Percentiles rank a stretch among this genome's conserved stretches.
phyloP scores from a whole-genome alignment of 2,113 vertebrate genomes.

The Anhinga anhinga region DNA sequence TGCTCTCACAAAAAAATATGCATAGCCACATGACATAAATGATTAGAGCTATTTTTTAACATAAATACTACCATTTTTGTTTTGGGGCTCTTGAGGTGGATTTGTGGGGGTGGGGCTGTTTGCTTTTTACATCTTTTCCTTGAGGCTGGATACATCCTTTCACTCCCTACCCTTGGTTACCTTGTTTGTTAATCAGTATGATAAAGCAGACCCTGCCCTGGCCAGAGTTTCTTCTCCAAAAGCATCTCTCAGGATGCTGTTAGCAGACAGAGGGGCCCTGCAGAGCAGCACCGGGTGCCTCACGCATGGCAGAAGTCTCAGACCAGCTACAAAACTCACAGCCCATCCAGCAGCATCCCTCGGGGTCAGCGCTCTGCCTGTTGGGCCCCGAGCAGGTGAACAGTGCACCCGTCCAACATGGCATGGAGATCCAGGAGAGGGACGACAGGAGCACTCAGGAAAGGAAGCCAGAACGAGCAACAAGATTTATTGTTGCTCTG shows the following conservation, averaged over 20 bases:
- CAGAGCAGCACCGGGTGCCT: neutral
- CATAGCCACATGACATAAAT: neutral
- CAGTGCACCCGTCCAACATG: rapidly evolving
- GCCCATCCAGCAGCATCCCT: neutral
- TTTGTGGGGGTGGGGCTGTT: rapidly evolving
- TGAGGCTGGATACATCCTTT: neutral
- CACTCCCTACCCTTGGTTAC: neutral
- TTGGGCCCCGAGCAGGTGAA: neutral
- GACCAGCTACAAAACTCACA: neutral
- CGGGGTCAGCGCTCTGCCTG: neutral
- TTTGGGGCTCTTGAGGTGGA: neutral
- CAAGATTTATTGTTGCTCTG: neutral
- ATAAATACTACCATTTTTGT: neutral
- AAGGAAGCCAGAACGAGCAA: neutral
- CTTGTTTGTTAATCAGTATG: neutral
- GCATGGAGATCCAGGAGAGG: neutral
- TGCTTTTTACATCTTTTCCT: neutral
- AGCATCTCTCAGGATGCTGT: neutral
- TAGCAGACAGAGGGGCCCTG: neutral
- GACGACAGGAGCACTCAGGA: neutral
- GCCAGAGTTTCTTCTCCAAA: neutral
- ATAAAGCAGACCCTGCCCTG: neutral
- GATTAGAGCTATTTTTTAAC: neutral
- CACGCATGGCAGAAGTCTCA: neutral
- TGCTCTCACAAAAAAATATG: neutral